Conservation (phyloP, 2,113 vertebrate species). For the Antechinus flavipes region DNA sequence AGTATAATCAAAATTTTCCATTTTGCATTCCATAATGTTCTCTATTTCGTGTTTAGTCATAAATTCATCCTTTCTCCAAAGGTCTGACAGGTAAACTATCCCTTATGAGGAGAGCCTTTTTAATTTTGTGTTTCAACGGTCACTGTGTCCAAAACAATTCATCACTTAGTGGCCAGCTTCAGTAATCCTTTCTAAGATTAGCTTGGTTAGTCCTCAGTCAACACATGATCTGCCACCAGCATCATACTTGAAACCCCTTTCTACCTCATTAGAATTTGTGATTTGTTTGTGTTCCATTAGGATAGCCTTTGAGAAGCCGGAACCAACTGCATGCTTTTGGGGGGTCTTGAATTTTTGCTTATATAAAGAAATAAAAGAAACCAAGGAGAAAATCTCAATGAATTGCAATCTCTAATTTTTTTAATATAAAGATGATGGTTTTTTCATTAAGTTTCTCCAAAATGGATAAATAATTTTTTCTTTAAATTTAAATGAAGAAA, state of each 20-base stretch:
- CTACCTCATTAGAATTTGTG: background rate
- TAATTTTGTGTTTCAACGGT: background rate
- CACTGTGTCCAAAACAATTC: background rate
- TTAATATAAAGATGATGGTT: background rate
- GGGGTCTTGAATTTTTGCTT: background rate
- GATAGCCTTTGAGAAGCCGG: background rate
- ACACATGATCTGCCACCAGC: background rate
- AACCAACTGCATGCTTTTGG: background rate
- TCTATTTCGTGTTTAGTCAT: too few relatives aligned
- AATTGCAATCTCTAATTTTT: background rate
- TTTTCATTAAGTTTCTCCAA: background rate
- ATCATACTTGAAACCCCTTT: background rate
- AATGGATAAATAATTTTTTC: background rate
- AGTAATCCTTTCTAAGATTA: background rate
- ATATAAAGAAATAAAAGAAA: background rate
- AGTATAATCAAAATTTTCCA: too few relatives aligned
- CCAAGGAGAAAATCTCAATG: background rate
- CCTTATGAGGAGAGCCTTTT: background rate
- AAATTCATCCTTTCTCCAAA: too few relatives aligned
- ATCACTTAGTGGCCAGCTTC: background rate
- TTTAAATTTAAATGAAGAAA: background rate
- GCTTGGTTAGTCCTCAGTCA: background rate
- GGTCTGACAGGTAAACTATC: too few relatives aligned
- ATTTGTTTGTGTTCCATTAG: background rate
- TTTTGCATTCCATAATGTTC: too few relatives aligned